Conservation (phyloP, 2,113 vertebrate species). For the Cyphomyrus discorhynchus region DNA sequence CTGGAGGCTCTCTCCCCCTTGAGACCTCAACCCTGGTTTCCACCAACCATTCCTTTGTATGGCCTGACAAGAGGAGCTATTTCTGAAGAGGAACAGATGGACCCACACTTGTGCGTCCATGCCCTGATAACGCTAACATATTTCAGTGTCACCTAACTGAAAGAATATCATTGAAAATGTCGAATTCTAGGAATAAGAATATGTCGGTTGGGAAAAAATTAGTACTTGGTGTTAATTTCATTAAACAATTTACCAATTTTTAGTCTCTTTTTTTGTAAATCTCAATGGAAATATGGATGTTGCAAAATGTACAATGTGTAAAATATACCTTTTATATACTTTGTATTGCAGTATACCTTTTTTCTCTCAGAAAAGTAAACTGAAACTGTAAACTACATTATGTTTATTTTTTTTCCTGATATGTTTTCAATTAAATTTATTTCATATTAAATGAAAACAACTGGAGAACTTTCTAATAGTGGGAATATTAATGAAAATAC, state of each 20-base stretch:
- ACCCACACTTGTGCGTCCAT: slow-evolving; percentile 35
- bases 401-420: neutral
- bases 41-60: slow-evolving; percentile 59
- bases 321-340: neutral
- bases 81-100: slow-evolving; percentile 63
- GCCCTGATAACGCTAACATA: slow-evolving; percentile 16
- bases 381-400: neutral
- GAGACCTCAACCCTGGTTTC: slow-evolving; percentile 12
- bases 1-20: slow-evolving; percentile 29
- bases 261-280: neutral
- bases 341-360: neutral
- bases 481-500: neutral
- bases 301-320: neutral
- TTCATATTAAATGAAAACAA: neutral
- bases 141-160: neutral
- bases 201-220: neutral
- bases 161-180: neutral
- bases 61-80: slow-evolving; percentile 55
- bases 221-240: neutral
- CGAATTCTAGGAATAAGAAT: neutral
- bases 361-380: neutral
- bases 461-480: neutral
- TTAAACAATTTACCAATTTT: neutral
- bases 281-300: neutral
- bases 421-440: neutral